Base-by-base conservation (phyloP, 1,140 invertebrate species). In the Chrysomallon squamiferum region DNA sequence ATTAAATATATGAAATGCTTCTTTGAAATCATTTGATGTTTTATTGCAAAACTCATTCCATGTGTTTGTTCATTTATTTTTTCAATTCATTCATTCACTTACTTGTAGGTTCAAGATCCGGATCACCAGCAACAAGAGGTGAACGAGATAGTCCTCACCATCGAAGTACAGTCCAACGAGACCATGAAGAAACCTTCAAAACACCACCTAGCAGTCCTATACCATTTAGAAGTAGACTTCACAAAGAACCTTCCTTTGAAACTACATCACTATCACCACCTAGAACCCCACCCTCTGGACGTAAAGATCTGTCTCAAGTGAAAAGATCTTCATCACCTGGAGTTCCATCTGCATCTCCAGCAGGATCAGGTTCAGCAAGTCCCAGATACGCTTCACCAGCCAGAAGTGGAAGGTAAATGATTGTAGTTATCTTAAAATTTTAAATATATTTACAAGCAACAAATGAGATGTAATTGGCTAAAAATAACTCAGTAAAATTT, bases 191-290 rank as follows among this genome's bases (percentile, higher is more conserved):
- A 33, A 65, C 65, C 3, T 81, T 63, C 59, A 70, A 74, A 43
- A 81, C 79, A 3, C 79, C 79, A 52, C 79, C 79, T n/a, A 71
- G 72, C 54, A 79, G 77, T 47, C 79, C 79, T 15, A 63, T 72
- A 33, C 73, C 64, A 47, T 63, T 35, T 38, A 61, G 66, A 62
- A 70, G 41, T 52, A 67, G 69, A 20, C 66, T 81, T n/a, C 68
- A 69, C 38, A 81, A 78, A 50, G 77, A 76, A 27, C 65, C 72
- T 15, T 81, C 79, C 7, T 71, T 76, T 66, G 79, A 81, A 50
- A 66, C 68, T 11, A 65, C 67, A 4, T 66, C 58, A 11, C 61
- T 68, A 25, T 66, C 70, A 5, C 68, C 70, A 25, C 68, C 71
- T 18, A 38, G 50, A 25, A 60, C 73, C 22, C 61, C 73, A 9